A percentile compares a stretch with the other conserved stretches of the same genome.
Evolutionary conservation across 23 tunicate genomes (phyloP).

Genomic region (Aplidium turbinatum): DNA sequence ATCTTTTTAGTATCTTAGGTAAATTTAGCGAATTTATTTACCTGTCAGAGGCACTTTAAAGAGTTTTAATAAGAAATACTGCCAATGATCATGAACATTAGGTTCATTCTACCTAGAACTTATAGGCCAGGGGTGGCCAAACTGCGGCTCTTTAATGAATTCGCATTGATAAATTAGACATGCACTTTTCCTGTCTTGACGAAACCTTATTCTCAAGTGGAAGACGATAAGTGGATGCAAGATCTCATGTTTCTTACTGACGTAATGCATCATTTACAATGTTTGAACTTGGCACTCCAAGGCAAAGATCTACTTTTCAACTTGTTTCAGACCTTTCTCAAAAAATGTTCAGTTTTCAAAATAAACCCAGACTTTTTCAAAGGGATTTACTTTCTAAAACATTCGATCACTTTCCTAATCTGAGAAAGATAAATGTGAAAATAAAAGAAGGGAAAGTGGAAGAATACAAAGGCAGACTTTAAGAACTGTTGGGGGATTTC

Average conservation of each 20-base stretch:
- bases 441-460: conserved; percentile 35
- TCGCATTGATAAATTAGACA: too few species aligned
- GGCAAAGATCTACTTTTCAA: conserved; percentile 46
- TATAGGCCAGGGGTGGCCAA: too few species aligned
- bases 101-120: too few species aligned
- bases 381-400: conserved; percentile 39
- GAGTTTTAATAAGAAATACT: too few species aligned
- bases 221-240: conserved; percentile 42
- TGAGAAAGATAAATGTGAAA: conserved; percentile 33
- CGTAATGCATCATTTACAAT: conserved; percentile 44
- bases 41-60: too few species aligned
- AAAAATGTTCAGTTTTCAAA: conserved; percentile 41
- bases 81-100: too few species aligned
- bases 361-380: conserved; percentile 40
- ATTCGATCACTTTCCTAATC: conserved; percentile 46
- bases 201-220: conserved; percentile 45
- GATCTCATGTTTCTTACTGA: conserved; percentile 49
- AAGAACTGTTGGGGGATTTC: conserved; percentile 53
- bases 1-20: too few species aligned
- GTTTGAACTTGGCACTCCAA: conserved; percentile 49
- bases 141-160: too few species aligned
- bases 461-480: conserved; percentile 58
- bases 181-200: too few species aligned
- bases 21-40: too few species aligned
- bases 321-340: conserved; percentile 48